Percentiles rank a stretch among this genome's conserved stretches.
phyloP scores from a whole-genome alignment of 2,113 vertebrate genomes.

The Australoheros scitulus region DNA sequence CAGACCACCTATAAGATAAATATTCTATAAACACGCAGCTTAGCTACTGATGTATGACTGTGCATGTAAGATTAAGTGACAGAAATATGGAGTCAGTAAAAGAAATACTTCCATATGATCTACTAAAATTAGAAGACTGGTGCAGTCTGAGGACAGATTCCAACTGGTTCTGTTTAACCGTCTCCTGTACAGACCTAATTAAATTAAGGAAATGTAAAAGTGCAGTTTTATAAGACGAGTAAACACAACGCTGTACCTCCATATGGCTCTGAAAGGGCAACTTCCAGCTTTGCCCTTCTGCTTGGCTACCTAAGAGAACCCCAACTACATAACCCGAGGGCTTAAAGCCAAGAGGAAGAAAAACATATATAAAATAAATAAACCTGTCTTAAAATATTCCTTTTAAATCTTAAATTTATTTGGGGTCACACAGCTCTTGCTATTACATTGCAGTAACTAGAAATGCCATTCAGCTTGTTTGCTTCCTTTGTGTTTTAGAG shows the following conservation, averaged over 20 bases:
- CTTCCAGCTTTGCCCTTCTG: conserved; percentile 18
- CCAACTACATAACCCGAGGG: not conserved
- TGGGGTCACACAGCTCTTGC: not conserved
- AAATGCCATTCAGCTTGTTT: conserved; percentile 31
- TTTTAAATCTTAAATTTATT: not conserved
- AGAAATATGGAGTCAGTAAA: not conserved
- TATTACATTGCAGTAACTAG: not conserved
- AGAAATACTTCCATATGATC: conserved; percentile 25
- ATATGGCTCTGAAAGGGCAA: not conserved
- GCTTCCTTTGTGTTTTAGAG: conserved; percentile 15
- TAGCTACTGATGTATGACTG: not conserved
- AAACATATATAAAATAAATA: not conserved
- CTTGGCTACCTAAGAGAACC: not conserved
- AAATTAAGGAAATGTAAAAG: conserved; percentile 45
- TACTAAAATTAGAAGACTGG: conserved; percentile 32
- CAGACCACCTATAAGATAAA: conserved; percentile 30
- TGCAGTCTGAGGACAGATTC: not conserved
- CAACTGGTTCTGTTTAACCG: conserved; percentile 1
- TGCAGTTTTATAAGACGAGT: conserved; percentile 12
- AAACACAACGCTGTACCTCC: conserved; percentile 24
- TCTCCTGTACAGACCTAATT: conserved; percentile 18
- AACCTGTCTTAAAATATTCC: not conserved
- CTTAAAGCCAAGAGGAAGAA: conserved; percentile 22
- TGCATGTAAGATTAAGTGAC: conserved; percentile 1
- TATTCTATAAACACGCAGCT: conserved; percentile 8